Base-by-base conservation (phyloP, 2,113 vertebrate genomes). In the Carollia perspicillata region DNA sequence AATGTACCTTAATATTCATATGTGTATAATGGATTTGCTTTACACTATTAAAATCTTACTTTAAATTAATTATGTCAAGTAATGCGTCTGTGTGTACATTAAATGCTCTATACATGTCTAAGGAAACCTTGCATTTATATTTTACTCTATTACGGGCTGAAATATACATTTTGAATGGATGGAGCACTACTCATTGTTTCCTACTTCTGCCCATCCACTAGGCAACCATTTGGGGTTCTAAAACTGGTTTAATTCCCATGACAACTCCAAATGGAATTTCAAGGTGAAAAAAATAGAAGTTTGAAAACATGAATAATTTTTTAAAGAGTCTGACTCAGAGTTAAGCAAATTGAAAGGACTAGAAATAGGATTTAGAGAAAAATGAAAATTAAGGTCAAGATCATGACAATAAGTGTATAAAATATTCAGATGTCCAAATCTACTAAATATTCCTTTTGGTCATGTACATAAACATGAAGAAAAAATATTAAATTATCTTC, bases 1-100 rank as follows among this genome's bases (percentile, higher is more conserved):
- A 95, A 95, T 93, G 37, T 77, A 6, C 18, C 51, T 97, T 95
- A 94, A 92, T 94, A 96, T 93, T 89, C 2, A 79, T 95, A 68
- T 96, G 55, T 69, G 1, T 89, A 66, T 66, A 95, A 96, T 81
- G 4, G 14, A 83, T 81, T 95, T 84, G 1, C 23, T 83, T 72
- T 86, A 84, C 66, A 55, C 58, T 74, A 69, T 40, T 89, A 37
- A 51, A 40, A 95, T 3, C 0, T 12, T 26, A 16, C 20, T 79
- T 95, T 90, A 51, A 84, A 84, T 86, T 22, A 92, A 81, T 87
- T 95, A 87, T 11, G 66, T 72, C 51, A 35, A 88, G 1, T 18
- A 97, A 79, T 63, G 53, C 37, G 14, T 93, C 22, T 89, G 12
- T 37, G 9, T 81, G 22, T 4, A 79, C 7, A 42, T 63, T 87